Conservation (phyloP, 37 sponge, comb jelly and placozoan species). For the Haliclona indistincta region DNA sequence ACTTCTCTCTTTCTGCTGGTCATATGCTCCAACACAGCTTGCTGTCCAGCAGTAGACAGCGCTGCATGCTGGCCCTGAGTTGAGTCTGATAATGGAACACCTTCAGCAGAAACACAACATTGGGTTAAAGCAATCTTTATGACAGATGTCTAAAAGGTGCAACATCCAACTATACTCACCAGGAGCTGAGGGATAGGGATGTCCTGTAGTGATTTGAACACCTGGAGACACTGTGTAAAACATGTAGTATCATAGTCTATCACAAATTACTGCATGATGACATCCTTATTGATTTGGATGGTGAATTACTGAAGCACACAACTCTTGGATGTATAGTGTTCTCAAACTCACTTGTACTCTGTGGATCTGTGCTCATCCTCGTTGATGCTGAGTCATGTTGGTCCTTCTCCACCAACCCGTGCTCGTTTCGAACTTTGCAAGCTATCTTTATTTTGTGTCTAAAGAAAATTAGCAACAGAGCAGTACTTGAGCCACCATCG, state of each 20-base stretch:
- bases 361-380: no score
- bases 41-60: conserved; percentile 28
- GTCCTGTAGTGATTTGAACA: conserved; percentile 50
- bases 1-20: conserved; percentile 9
- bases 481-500: neutral
- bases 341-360: no score
- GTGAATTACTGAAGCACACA: no score
- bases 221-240: neutral
- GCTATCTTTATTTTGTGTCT: conserved; percentile 71
- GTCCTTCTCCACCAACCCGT: conserved; percentile 69
- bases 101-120: neutral
- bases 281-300: no score
- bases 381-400: no score
- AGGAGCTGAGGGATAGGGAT: conserved; percentile 73
- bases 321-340: no score
- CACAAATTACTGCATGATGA: no score
- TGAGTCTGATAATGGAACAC: conserved; percentile 39
- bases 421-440: conserved; percentile 81
- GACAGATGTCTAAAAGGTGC: neutral
- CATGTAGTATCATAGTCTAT: no score
- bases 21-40: conserved; percentile 28
- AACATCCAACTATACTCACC: conserved; percentile 23
- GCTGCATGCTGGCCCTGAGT: no score
- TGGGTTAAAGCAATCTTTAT: no score
- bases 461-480: neutral